Evolutionary conservation across 2,888 invertebrate species (phyloP).

Genomic region (Podabrus alpinus): DNA sequence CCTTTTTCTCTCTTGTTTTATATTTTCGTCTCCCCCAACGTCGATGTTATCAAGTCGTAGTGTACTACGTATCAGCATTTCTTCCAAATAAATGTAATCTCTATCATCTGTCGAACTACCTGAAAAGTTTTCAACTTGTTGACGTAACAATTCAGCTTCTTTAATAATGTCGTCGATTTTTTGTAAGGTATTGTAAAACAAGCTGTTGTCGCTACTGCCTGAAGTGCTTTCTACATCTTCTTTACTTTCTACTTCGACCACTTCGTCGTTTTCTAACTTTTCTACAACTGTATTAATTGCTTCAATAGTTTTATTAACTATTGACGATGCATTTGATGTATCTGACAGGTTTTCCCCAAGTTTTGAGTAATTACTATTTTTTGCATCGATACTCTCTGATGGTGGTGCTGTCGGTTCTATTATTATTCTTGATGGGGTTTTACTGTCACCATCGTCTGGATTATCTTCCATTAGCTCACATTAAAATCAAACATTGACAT

Average conservation of each 20-base stretch:
- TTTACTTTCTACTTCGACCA: neutral
- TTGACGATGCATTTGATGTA: neutral
- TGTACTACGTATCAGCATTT: slow-evolving; percentile 25
- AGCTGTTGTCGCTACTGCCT: neutral
- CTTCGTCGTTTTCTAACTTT: neutral
- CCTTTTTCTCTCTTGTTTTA: slow-evolving; percentile 8
- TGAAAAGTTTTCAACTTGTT: slow-evolving; percentile 11
- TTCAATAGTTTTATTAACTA: neutral
- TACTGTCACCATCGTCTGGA: neutral
- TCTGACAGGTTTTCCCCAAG: neutral
- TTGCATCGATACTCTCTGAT: neutral
- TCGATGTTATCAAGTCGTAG: slow-evolving; percentile 29
- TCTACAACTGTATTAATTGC: too few relatives aligned
- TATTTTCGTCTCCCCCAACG: neutral
- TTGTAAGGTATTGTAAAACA: neutral
- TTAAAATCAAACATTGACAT: neutral
- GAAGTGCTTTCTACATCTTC: neutral
- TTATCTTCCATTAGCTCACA: neutral
- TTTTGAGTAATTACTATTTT: neutral
- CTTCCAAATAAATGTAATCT: slow-evolving; percentile 31
- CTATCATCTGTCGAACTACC: slow-evolving; percentile 11
- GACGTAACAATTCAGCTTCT: neutral
- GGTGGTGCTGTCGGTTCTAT: neutral
- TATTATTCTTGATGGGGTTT: neutral
- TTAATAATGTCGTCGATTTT: neutral